Evolutionary conservation across 2,113 vertebrate genomes (phyloP), one percentile per base, ranked within the genome.

Genomic region (Hyaena hyaena): DNA sequence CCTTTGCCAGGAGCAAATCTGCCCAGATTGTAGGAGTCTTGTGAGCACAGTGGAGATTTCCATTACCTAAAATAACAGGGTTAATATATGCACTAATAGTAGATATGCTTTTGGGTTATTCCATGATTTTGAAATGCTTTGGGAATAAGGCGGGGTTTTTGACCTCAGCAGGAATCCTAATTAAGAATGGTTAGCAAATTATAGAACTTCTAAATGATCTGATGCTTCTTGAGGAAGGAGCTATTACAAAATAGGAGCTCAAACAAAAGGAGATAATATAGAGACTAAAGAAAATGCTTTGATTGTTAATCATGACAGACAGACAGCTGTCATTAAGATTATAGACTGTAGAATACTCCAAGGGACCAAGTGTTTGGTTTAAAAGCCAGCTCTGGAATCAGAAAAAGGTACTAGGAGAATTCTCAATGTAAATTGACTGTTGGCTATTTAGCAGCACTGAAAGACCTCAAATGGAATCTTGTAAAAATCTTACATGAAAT

Each of bases 51-150:
- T 19, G 39, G 15, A 88, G 33, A 9, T n/a, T 85, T 87, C 43
- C 81, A 23, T 94, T 87, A 82, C 43, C 35, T 84, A 71, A 12
- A 45, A 53, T 71, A 92, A 86, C 24, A 92, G 6, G 24, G 68
- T 71, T 87, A 71, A 87, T 43, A 53, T 35, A 71, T 66, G 31
- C 9, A 79, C 12, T 79, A 65, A 71, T 5, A 45, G 53, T 61
- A 73, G 43, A 35, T 63, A 31, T 19, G 12, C 28, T 89, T 93
- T 73, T 15, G 83, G 48, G 28, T 92, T 92, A 94, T 16, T 61
- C 33, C 19, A 50, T 61, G 76, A 91, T 69, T 90, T 66, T 89
- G 79, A 68, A 95, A 89, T 89, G 53, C 63, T 93, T 74, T 73
- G 55, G 71, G 93, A 85, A 85, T 61, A 85, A 74, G 43, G 45